phyloP scores from a whole-genome alignment of 2,888 invertebrate species.

The Boloria euphrosyne region DNA sequence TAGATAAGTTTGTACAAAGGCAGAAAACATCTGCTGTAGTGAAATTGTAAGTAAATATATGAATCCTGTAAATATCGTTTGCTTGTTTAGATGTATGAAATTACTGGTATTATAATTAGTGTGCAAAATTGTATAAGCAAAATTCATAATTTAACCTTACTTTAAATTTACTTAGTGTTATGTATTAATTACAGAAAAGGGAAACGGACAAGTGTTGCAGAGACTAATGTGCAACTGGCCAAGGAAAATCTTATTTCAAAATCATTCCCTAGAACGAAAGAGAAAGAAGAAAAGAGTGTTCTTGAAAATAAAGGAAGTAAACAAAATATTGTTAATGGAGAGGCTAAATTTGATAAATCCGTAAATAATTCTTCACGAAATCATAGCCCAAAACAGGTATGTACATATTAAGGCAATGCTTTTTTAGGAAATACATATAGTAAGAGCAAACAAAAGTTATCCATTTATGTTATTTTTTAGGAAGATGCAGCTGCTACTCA shows the following conservation, averaged over 20 bases:
- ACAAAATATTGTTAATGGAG: slow-evolving; percentile 6
- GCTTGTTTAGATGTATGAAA: no score
- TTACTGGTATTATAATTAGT: no score
- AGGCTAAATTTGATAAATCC: neutral
- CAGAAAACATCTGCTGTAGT: slow-evolving; percentile 55
- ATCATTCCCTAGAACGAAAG: slow-evolving; percentile 40
- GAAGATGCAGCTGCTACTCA: slow-evolving; percentile 17
- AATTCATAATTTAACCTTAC: no score
- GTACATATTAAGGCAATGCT: neutral
- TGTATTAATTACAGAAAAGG: slow-evolving; percentile 55
- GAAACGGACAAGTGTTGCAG: slow-evolving; percentile 66
- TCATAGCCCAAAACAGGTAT: neutral
- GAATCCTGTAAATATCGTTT: no score
- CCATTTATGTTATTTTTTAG: slow-evolving; percentile 1
- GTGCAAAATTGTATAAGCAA: no score
- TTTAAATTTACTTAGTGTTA: neutral
- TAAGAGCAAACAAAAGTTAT: no score
- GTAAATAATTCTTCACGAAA: neutral
- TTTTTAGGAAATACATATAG: no score
- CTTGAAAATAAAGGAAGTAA: slow-evolving; percentile 2
- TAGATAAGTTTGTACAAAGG: slow-evolving; percentile 69
- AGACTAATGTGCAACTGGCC: slow-evolving; percentile 35
- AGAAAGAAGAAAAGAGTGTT: neutral
- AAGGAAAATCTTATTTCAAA: slow-evolving; percentile 41
- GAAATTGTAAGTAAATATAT: slow-evolving; percentile 57